Evolutionary conservation across 2,888 invertebrate species (phyloP).

Genomic region (Zhuqinia jingwanae): DNA sequence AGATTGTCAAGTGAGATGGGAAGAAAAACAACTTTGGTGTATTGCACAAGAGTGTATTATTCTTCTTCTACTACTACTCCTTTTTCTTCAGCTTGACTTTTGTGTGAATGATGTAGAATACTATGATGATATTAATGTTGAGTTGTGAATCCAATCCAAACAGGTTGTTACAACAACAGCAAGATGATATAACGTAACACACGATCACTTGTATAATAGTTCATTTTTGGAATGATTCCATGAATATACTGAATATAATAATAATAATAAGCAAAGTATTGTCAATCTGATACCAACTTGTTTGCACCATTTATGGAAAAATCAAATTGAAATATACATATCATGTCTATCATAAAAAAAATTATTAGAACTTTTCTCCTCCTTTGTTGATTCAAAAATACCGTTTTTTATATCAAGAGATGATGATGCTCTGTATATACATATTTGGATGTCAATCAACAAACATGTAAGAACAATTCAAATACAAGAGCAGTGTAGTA

Average conservation of each 20-base stretch:
- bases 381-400: background rate
- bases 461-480: background rate
- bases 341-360: background rate
- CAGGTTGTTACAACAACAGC: slow-evolving; percentile 33
- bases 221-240: slow-evolving; percentile 30
- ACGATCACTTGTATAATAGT: background rate
- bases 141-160: slow-evolving; percentile 25
- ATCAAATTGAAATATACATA: slow-evolving; percentile 41
- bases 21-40: slow-evolving; percentile 40
- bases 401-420: background rate
- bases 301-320: slow-evolving; percentile 42
- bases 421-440: background rate
- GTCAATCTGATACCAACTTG: slow-evolving; percentile 30
- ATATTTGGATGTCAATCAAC: slow-evolving; percentile 10
- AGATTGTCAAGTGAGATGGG: background rate
- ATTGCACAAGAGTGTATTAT: slow-evolving; percentile 43
- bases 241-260: slow-evolving; percentile 11
- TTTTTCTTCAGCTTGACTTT: too few relatives aligned
- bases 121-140: background rate
- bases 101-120: slow-evolving; percentile 21
- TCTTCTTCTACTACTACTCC: slow-evolving; percentile 21
- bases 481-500: background rate
- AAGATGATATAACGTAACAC: background rate
- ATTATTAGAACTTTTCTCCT: too few relatives aligned
- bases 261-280: background rate